These are phyloP conservation scores for Aquatica leii DNA, from an alignment of 2,888 invertebrate species.

Conservation along the genomic window DNA sequence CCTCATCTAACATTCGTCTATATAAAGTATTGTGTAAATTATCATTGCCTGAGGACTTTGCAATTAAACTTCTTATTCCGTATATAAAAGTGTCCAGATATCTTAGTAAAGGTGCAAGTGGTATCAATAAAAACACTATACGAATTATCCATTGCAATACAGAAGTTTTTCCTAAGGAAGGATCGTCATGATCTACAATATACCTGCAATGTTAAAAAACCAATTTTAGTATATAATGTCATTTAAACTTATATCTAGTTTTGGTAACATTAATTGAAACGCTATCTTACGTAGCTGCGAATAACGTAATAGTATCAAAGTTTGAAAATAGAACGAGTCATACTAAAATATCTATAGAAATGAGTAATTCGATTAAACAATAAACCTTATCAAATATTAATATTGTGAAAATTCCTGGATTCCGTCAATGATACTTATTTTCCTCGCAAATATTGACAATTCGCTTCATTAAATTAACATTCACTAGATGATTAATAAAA, in stretches of 20 bases:
- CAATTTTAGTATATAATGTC: not conserved
- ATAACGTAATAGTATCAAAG: too few relatives aligned
- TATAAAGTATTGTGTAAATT: conserved; percentile 55
- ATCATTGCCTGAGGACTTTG: conserved; percentile 51
- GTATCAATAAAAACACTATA: conserved; percentile 60
- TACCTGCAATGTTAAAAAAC: conserved; percentile 54
- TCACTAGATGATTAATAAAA: too few relatives aligned
- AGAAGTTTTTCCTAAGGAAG: conserved; percentile 57
- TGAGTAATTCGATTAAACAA: too few relatives aligned
- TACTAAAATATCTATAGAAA: too few relatives aligned
- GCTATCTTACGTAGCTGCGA: too few relatives aligned
- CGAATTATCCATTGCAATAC: conserved; percentile 60
- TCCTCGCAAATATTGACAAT: too few relatives aligned
- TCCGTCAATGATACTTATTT: too few relatives aligned
- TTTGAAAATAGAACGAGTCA: too few relatives aligned
- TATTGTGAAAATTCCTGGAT: too few relatives aligned
- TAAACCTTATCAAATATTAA: too few relatives aligned
- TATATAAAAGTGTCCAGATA: conserved; percentile 60
- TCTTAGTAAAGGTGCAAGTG: conserved; percentile 62
- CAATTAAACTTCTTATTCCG: conserved; percentile 58
- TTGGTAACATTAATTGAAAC: not conserved
- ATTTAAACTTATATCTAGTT: too few relatives aligned
- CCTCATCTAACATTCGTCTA: conserved; percentile 61
- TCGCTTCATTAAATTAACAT: too few relatives aligned
- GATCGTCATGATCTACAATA: conserved; percentile 61